Conservation (phyloP, 1,140 invertebrate species). For the Aporrectodea caliginosa region DNA sequence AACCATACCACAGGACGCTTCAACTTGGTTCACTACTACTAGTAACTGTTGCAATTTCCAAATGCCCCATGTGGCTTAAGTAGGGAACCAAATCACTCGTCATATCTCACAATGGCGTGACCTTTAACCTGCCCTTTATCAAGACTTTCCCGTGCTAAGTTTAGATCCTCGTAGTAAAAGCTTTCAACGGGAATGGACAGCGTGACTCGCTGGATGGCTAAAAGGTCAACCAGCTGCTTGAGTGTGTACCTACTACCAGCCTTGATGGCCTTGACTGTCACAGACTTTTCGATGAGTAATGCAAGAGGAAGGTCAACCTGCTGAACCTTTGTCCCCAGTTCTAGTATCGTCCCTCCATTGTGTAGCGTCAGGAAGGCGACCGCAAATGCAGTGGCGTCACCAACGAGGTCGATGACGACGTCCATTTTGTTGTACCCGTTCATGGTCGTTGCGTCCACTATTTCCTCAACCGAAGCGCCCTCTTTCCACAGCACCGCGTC, state of each 20-base stretch:
- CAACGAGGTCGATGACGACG: slow-evolving; percentile 29
- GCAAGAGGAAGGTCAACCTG: neutral
- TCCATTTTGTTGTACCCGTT: slow-evolving; percentile 33
- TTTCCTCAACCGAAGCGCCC: neutral
- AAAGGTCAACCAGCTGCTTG: neutral
- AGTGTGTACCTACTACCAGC: neutral
- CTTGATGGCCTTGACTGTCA: neutral
- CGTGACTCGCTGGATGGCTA: neutral
- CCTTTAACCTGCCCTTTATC: neutral
- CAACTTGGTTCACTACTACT: too few species aligned
- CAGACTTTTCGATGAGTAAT: neutral
- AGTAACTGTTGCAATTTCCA: too few species aligned
- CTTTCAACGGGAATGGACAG: neutral
- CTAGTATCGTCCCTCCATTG: slow-evolving; percentile 20
- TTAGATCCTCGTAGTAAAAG: neutral
- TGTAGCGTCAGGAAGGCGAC: slow-evolving; percentile 15
- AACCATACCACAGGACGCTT: too few species aligned
- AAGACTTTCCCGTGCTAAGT: neutral
- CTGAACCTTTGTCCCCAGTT: neutral
- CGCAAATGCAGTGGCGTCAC: slow-evolving; percentile 8
- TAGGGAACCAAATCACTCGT: too few species aligned
- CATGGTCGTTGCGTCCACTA: slow-evolving; percentile 25
- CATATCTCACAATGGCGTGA: neutral
- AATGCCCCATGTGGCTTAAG: too few species aligned
- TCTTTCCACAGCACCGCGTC: slow-evolving; percentile 23